Evolutionary conservation across 2,113 vertebrate species (phyloP), one percentile per base, ranked within the genome.

Genomic region (Colius striatus): DNA sequence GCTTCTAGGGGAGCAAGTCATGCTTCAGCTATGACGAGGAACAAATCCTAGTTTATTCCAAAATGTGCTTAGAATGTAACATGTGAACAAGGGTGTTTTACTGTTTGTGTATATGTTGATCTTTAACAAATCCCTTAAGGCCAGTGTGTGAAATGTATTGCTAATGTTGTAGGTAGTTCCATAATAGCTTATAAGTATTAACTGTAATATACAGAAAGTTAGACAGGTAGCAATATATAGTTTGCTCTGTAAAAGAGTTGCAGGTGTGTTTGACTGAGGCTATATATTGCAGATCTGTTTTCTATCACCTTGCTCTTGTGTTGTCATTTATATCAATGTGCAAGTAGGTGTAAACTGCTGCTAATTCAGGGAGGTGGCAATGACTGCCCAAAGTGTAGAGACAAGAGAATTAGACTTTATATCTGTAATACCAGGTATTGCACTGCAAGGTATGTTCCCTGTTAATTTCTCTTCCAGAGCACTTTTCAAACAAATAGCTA

Each of bases 341-440:
- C 86, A 92, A 94, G 83, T 87, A 95, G 91, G 87, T 95, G 87
- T 77, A 93, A 96, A 97, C 60, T 86, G 74, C 58, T 53, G 68
- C 92, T 92, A 89, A 97, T 90, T 91, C 85, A 61, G 57, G n/a
- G 57, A 87, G 82, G 78, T 86, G 87, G 51, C 60, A 88, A 86
- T 55, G 65, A 80, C 63, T 86, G 26, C 78, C 23, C 72, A 41
- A 74, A 43, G 75, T 77, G 63, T 43, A 77, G 60, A 36, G 29
- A 50, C 3, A 5, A 61, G 74, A 63, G 57, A 61, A 45, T 65
- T 17, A 36, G 57, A 78, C 16, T 76, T 71, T 29, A 4, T 71
- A 38, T 38, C 57, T 72, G 7, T 66, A 51, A 60, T 5, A 51
- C 5, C 9, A 0, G 0, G 3, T 43, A 21, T 34, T 55, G 17